phyloP scores from a whole-genome alignment of 2,888 invertebrate genomes.

The Parnassius orleans region DNA sequence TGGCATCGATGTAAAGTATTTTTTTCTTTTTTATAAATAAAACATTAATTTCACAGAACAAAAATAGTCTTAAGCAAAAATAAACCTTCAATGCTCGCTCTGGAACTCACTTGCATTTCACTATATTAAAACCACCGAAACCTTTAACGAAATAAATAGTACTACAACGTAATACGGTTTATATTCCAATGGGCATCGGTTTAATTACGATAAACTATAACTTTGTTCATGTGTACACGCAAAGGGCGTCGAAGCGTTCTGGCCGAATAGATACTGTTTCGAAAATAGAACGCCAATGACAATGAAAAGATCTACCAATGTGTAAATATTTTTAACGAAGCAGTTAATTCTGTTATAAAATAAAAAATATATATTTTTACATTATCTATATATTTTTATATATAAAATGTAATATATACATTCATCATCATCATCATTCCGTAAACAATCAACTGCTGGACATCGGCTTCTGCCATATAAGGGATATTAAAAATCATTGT shows the following conservation, averaged over 20 bases:
- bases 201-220: slow-evolving; percentile 9
- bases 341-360: no score
- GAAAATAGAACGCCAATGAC: slow-evolving; percentile 56
- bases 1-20: slow-evolving; percentile 11
- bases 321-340: no score
- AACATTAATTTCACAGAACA: slow-evolving; percentile 37
- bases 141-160: slow-evolving; percentile 6
- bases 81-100: slow-evolving; percentile 34
- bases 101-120: slow-evolving; percentile 30
- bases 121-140: slow-evolving; percentile 1
- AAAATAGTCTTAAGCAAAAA: slow-evolving; percentile 40
- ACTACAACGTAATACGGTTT: slow-evolving; percentile 16
- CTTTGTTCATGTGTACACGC: slow-evolving; percentile 37
- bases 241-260: slow-evolving; percentile 47
- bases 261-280: slow-evolving; percentile 47
- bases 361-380: no score
- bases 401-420: no score
- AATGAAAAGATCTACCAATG: slow-evolving; percentile 44
- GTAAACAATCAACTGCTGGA: no score
- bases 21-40: slow-evolving; percentile 33
- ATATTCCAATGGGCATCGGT: slow-evolving; percentile 20
- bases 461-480: no score
- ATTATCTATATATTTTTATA: no score
- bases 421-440: no score
- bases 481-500: no score